Evolutionary conservation across 2,888 invertebrate genomes (phyloP).

Genomic region (Mythimna lalbum): DNA sequence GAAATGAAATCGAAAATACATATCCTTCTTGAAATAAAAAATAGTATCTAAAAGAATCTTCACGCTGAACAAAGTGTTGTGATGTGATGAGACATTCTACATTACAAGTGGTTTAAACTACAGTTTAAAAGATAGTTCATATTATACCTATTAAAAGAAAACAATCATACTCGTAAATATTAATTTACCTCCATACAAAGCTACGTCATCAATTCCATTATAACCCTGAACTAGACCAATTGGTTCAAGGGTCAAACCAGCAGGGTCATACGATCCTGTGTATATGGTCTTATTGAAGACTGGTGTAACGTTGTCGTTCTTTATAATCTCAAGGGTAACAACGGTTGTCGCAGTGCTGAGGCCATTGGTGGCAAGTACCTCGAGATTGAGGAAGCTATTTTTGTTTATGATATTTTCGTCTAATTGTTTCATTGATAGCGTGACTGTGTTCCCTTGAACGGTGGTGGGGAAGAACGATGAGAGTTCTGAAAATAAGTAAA

Average conservation of each 20-base stretch:
- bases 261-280: constrained; percentile 71
- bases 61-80: not conserved
- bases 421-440: constrained; percentile 73
- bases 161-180: not conserved
- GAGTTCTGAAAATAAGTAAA: constrained; percentile 66
- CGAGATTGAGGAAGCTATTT: constrained; percentile 75
- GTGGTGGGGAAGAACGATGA: constrained; percentile 68
- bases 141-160: too few species aligned
- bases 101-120: not conserved
- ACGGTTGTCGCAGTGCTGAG: constrained; percentile 70
- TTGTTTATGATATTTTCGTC: constrained; percentile 68
- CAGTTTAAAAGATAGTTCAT: not conserved
- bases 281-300: constrained; percentile 76
- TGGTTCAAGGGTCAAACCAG: constrained; percentile 71
- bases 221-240: constrained; percentile 77
- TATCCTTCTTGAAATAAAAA: not conserved
- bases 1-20: not conserved
- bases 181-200: constrained; percentile 77
- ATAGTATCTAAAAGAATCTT: not conserved
- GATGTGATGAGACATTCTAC: too few species aligned
- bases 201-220: constrained; percentile 74
- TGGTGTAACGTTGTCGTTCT: constrained; percentile 79
- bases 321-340: constrained; percentile 78
- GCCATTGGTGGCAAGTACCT: constrained; percentile 72
- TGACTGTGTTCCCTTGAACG: constrained; percentile 69